phyloP scores from a whole-genome alignment of 53 echinoderm and acorn worm species.

The Paelopatides confundens region DNA sequence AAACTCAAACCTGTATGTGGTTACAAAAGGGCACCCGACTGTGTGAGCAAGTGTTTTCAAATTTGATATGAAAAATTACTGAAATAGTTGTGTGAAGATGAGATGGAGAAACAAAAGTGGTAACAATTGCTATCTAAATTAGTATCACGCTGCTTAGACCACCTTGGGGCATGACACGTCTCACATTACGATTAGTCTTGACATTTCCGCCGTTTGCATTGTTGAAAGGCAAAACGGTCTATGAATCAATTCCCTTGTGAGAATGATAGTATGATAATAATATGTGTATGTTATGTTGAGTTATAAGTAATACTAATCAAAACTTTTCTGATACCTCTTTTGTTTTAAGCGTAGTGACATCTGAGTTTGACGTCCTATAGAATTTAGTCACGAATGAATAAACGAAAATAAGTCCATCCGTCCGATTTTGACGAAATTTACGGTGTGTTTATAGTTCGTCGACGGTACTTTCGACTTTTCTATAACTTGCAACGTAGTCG shows the following conservation, averaged over 20 bases:
- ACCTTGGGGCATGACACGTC: constrained; percentile 44
- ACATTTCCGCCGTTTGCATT: constrained; percentile 33
- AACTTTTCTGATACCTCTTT: neutral
- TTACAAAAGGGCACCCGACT: constrained; percentile 39
- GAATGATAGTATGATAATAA: constrained; percentile 14
- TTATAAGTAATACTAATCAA: neutral
- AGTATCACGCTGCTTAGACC: constrained; percentile 23
- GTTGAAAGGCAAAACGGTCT: constrained; percentile 49
- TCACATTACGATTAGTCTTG: constrained; percentile 44
- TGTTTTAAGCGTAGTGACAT: neutral
- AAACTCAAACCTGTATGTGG: constrained; percentile 16
- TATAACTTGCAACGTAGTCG: too few relatives aligned
- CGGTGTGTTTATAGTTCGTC: too few relatives aligned
- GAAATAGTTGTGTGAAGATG: constrained; percentile 57
- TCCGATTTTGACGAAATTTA: too few relatives aligned
- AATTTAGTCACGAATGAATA: too few relatives aligned
- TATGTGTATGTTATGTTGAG: constrained; percentile 30
- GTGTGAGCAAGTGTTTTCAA: constrained; percentile 53
- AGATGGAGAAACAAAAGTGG: constrained; percentile 36
- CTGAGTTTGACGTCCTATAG: neutral
- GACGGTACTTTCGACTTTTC: too few relatives aligned
- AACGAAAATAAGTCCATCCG: too few relatives aligned
- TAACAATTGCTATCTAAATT: constrained; percentile 58
- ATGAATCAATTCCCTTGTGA: constrained; percentile 12
- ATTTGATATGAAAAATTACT: constrained; percentile 61